Base-by-base conservation (phyloP, 2,797 vertebrate species). In the Pagetopsis macropterus region DNA sequence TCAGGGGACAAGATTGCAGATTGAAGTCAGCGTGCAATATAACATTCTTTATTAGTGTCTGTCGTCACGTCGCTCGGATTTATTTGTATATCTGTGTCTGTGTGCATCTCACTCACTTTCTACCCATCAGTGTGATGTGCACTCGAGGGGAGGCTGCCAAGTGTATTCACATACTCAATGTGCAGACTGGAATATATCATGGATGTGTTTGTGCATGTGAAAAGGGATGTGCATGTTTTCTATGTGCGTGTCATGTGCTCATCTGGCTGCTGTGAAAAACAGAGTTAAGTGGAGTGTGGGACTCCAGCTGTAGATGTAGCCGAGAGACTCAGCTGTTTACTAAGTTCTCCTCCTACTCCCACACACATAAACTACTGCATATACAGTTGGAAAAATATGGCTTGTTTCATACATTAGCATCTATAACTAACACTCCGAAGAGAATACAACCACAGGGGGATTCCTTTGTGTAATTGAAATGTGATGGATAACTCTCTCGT, bases 281-380 rank as follows among this genome's bases (percentile, higher is more conserved):
- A 44, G 50, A 59, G 45, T 46, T 17, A 37, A 67, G 54, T 46
- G 59, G 15, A 66, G 46, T 46, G 56, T 40, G 11, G 44, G 23
- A 33, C 69, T 80, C 51, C 65, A 78, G 51, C 64, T 72, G 70
- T 45, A 46, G n/a, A 44, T 68, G 45, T 17, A 45, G 54, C 45
- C 46, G 64, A 62, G 60, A 76, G 62, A 33, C 71, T 76, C 81
- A 81, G 72, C 86, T 84, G 79, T 80, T 82, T 61, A 66, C 68
- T 2, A 72, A 78, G 23, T 21, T 23, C 45, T 69, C 66, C 62
- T 40, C 45, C 54, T 54, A 69, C 76, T 63, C 44, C n/a, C 62
- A 70, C 43, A 23, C 31, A 54, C 9, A 33, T 31, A 44, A 27
- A 40, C 43, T 43, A 45, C 21, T 48, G 27, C 19, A 56, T 64